phyloP scores from a whole-genome alignment of 2,113 vertebrate species.

The Okapia johnstoni region DNA sequence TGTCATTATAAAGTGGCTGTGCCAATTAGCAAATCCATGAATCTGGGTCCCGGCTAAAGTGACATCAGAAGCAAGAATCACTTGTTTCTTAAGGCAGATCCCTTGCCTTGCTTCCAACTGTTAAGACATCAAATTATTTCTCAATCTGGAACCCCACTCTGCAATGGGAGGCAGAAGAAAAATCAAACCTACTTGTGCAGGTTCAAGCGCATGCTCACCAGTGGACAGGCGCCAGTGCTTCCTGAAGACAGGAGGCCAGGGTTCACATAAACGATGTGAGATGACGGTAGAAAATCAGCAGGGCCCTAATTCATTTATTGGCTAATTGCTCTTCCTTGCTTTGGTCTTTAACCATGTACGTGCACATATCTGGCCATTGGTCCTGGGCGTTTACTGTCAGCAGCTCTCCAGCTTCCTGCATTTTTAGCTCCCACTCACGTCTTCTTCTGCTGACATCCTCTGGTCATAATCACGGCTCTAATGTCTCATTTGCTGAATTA shows the following conservation, averaged over 20 bases:
- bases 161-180: neutral
- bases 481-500: constrained; percentile 77
- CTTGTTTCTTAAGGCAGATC: neutral
- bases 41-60: constrained; percentile 47
- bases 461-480: constrained; percentile 73
- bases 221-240: neutral
- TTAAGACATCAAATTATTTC: neutral
- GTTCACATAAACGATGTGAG: neutral
- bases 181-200: neutral
- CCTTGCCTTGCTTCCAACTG: neutral
- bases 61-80: neutral
- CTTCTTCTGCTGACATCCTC: constrained; percentile 68
- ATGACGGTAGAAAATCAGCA: neutral
- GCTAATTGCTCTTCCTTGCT: constrained; percentile 74
- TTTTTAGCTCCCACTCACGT: constrained; percentile 72
- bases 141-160: neutral
- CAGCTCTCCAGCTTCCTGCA: constrained; percentile 72
- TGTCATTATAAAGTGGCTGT: constrained; percentile 48
- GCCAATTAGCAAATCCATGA: constrained; percentile 69
- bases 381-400: constrained; percentile 57
- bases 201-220: neutral
- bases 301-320: constrained; percentile 70
- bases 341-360: constrained; percentile 54
- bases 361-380: constrained; percentile 46
- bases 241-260: neutral